Evolutionary conservation across 1,140 invertebrate species (phyloP).

Genomic region (Caenorhabditis brenneri): DNA sequence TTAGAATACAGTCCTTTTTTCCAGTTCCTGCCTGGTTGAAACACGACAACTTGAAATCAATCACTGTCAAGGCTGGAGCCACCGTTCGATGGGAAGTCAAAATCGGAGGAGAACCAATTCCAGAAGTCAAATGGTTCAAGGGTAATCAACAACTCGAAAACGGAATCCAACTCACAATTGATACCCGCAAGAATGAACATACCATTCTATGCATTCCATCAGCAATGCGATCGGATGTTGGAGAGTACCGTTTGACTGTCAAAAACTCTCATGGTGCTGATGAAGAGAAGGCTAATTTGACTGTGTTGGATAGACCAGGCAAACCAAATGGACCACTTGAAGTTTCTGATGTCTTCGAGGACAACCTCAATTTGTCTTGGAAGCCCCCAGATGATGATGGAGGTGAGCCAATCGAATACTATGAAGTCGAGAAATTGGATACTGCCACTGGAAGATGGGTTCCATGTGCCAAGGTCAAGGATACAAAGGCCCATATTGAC

Average conservation of each 20-base stretch:
- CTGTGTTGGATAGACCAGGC: constrained; percentile 85
- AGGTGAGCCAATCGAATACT: constrained; percentile 88
- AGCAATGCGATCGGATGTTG: constrained; percentile 84
- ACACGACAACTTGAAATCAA: constrained; percentile 82
- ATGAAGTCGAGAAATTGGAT: constrained; percentile 92
- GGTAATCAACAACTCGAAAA: constrained; percentile 79
- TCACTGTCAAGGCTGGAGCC: constrained; percentile 91
- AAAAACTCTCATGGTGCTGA: constrained; percentile 90
- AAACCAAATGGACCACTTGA: constrained; percentile 82
- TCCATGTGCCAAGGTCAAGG: constrained; percentile 69
- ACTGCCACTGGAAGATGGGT: constrained; percentile 72
- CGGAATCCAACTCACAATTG: constrained; percentile 79
- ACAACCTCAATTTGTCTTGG: constrained; percentile 72
- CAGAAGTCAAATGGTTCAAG: constrained; percentile 83
- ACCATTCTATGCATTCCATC: constrained; percentile 87
- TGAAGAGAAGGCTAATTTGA: constrained; percentile 90
- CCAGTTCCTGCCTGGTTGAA: constrained; percentile 87
- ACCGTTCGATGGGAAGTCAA: constrained; percentile 90
- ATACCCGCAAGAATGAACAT: constrained; percentile 81
- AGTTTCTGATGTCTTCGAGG: constrained; percentile 71
- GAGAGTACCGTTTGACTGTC: constrained; percentile 87
- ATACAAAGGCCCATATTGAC: constrained; percentile 80
- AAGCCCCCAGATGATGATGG: constrained; percentile 82
- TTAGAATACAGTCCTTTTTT: background rate
- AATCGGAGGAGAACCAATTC: constrained; percentile 91